Evolutionary conservation across 2,888 invertebrate genomes (phyloP).

Genomic region (Diogma glabrata): DNA sequence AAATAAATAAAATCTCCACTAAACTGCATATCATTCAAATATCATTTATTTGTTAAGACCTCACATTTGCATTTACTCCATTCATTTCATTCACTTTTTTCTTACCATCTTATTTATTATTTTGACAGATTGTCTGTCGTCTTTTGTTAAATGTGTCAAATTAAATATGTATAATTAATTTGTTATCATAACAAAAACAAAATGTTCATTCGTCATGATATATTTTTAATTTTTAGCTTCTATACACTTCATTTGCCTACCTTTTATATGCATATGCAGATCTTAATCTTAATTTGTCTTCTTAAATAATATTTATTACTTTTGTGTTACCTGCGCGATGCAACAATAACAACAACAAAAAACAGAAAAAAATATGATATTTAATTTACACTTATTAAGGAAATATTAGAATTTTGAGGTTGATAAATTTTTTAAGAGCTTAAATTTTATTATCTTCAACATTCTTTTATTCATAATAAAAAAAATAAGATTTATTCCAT

Average conservation of each 20-base stretch:
- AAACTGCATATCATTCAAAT: slow-evolving; percentile 54
- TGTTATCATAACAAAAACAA: slow-evolving; percentile 9
- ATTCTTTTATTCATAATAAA: no score
- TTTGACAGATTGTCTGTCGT: slow-evolving; percentile 9
- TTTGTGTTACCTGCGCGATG: no score
- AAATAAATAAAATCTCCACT: no score
- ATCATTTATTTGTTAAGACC: slow-evolving; percentile 3
- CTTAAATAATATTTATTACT: slow-evolving; percentile 1
- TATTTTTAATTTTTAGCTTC: slow-evolving; percentile 1
- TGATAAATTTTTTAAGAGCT: no score
- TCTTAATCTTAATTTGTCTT: slow-evolving; percentile 9
- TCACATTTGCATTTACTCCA: slow-evolving; percentile 6
- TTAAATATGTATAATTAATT: slow-evolving; percentile 9
- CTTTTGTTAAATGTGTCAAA: slow-evolving; percentile 8
- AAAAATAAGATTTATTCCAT: no score
- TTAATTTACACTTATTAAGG: no score
- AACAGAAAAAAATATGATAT: no score
- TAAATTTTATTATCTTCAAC: no score
- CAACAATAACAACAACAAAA: no score
- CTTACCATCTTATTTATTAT: background rate
- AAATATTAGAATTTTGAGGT: no score
- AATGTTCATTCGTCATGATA: slow-evolving; percentile 7
- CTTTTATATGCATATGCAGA: slow-evolving; percentile 3
- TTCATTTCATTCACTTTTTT: background rate
- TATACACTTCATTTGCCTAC: slow-evolving; percentile 6